phyloP scores from a whole-genome alignment of 2,797 vertebrate genomes.

The Cossypha niveicapilla region DNA sequence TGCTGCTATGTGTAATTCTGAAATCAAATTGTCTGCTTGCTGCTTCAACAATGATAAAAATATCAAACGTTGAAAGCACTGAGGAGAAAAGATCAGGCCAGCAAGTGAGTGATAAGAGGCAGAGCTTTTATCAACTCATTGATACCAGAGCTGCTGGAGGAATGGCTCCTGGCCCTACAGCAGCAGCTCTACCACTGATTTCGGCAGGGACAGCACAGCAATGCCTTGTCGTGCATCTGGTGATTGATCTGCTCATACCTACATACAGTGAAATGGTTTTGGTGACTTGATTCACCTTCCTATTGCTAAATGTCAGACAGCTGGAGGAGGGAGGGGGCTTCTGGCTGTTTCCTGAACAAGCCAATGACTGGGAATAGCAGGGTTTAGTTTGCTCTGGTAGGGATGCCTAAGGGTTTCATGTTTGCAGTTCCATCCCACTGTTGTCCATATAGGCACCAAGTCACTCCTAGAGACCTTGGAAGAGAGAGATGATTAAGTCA shows the following conservation, averaged over 20 bases:
- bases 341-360: neutral
- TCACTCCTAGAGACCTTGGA: neutral
- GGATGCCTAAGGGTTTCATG: neutral
- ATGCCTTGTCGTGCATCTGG: fast-evolving
- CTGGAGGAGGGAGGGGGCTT: neutral
- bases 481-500: neutral
- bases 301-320: neutral
- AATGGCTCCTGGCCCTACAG: neutral
- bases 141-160: neutral
- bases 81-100: neutral
- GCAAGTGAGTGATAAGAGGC: neutral
- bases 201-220: fast-evolving
- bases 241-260: neutral
- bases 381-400: neutral
- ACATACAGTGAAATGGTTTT: neutral
- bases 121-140: neutral
- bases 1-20: neutral
- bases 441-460: neutral
- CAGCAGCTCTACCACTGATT: neutral
- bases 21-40: neutral
- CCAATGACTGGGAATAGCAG: neutral
- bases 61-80: neutral
- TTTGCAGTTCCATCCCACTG: neutral
- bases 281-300: neutral
- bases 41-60: neutral